phyloP scores from a whole-genome alignment of 2,113 vertebrate genomes.

The Picathartes gymnocephalus region DNA sequence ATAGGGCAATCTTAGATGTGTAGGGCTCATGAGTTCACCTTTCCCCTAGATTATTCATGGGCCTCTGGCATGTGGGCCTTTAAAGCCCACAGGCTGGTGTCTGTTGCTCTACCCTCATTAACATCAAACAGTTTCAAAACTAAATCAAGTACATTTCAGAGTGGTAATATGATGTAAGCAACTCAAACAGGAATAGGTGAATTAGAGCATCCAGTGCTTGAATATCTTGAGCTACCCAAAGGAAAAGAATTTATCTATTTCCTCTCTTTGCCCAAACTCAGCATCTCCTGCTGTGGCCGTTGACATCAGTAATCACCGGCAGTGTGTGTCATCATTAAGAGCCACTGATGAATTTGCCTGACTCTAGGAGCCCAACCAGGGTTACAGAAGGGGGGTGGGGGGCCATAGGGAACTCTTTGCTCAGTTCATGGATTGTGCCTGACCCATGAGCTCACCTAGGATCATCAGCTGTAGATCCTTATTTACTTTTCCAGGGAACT shows the following conservation, averaged over 20 bases:
- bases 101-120: not conserved
- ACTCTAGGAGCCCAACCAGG: not conserved
- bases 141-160: not conserved
- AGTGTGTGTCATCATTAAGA: not conserved
- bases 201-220: not conserved
- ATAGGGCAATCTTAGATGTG: accelerated
- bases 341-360: not conserved
- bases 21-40: not conserved
- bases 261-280: not conserved
- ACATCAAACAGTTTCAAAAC: not conserved
- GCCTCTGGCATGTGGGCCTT: not conserved
- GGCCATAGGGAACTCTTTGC: not conserved
- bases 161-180: not conserved
- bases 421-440: not conserved
- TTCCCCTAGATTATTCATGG: not conserved
- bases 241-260: not conserved
- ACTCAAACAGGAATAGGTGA: not conserved
- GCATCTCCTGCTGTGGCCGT: not conserved
- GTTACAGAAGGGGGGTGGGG: not conserved
- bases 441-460: not conserved
- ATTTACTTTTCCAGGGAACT: not conserved
- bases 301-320: not conserved
- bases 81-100: not conserved
- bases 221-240: not conserved
- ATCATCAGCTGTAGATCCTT: not conserved